These are phyloP conservation scores for Sminthurinus signatus DNA, from an alignment of 1,140 invertebrate genomes.

Conservation along the genomic window DNA sequence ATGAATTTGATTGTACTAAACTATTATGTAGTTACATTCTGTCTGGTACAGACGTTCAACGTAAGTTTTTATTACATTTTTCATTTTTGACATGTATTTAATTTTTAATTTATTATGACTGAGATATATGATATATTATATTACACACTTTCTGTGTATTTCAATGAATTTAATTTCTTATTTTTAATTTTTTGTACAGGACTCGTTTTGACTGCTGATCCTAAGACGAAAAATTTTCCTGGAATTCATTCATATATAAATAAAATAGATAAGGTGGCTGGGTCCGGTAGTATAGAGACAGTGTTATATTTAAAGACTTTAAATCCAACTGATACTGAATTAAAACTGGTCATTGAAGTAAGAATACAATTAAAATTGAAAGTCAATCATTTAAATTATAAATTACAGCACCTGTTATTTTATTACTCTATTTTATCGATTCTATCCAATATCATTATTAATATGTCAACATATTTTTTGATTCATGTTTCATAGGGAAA, in stretches of 20 bases:
- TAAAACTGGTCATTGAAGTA: conserved; percentile 30
- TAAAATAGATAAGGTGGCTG: conserved; percentile 13
- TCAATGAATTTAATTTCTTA: too few species aligned
- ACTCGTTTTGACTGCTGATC: not conserved
- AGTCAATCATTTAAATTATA: too few species aligned
- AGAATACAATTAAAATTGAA: too few species aligned
- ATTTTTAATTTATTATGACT: too few species aligned
- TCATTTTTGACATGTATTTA: conserved; percentile 5
- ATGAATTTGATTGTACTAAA: conserved; percentile 23
- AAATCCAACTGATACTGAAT: conserved; percentile 18
- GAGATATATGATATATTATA: too few species aligned
- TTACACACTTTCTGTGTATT: too few species aligned
- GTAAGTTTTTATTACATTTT: conserved; percentile 19
- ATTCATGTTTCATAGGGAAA: conserved; percentile 22
- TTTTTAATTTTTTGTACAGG: conserved; percentile 1
- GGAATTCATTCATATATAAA: not conserved
- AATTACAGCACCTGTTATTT: too few species aligned
- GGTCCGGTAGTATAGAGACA: not conserved
- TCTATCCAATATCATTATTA: not conserved
- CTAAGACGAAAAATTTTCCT: not conserved
- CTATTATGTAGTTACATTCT: conserved; percentile 18
- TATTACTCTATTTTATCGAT: not conserved
- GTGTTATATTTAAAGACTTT: conserved; percentile 22
- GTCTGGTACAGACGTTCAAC: conserved; percentile 8
- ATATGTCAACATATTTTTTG: too few species aligned